phyloP scores from a whole-genome alignment of 1,140 invertebrate genomes.

The Temnothorax longispinosus region DNA sequence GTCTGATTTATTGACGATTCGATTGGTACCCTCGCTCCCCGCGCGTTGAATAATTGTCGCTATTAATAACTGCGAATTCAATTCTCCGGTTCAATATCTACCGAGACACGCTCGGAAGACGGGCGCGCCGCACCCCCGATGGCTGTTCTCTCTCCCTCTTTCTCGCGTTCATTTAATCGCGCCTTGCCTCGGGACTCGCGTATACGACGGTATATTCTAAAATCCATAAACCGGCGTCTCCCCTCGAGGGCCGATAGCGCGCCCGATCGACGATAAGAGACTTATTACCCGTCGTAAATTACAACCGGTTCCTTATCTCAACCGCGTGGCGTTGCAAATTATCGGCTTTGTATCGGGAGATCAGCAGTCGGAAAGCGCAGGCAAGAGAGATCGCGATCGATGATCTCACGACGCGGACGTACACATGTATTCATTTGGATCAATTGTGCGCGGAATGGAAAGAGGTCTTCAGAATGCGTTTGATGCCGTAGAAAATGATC shows the following conservation, averaged over 20 bases:
- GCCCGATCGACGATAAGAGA: constrained; percentile 52
- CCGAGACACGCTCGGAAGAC: constrained; percentile 37
- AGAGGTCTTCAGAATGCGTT: neutral
- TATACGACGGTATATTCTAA: constrained; percentile 39
- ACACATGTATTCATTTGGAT: constrained; percentile 22
- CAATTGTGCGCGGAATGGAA: neutral
- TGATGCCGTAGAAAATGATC: neutral
- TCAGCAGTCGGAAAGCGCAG: constrained; percentile 44
- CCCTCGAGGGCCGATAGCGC: constrained; percentile 22
- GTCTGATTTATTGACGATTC: constrained; percentile 63
- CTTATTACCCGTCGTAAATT: constrained; percentile 58
- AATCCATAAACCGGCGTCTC: constrained; percentile 51
- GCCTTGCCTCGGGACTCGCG: constrained; percentile 3
- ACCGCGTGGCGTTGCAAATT: constrained; percentile 53
- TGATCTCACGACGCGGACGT: neutral
- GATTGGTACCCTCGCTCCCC: constrained; percentile 28
- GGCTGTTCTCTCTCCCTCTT: constrained; percentile 41
- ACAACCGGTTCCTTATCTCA: constrained; percentile 56
- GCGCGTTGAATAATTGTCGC: constrained; percentile 72
- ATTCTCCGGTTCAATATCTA: constrained; percentile 72
- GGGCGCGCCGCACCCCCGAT: constrained; percentile 46
- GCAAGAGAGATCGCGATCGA: constrained; percentile 43
- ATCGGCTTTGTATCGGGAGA: constrained; percentile 59
- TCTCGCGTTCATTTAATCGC: constrained; percentile 56
- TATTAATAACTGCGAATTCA: constrained; percentile 73